phyloP scores from a whole-genome alignment of 2,113 vertebrate species.

The Halichoeres trimaculatus region DNA sequence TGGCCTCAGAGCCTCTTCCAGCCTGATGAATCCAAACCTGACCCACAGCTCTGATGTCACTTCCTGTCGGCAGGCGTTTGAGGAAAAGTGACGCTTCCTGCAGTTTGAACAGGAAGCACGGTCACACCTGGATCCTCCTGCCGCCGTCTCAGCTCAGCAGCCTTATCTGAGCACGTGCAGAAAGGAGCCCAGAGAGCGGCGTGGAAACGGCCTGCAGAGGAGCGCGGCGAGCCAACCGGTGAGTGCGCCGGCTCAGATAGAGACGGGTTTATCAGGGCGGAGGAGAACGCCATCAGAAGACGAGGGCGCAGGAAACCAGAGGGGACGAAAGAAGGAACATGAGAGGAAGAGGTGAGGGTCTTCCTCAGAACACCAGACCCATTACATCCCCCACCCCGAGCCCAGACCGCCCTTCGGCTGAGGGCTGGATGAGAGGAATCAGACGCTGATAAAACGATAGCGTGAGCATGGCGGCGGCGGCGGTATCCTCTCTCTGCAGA shows the following conservation, averaged over 20 bases:
- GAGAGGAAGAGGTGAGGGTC: conserved; percentile 27
- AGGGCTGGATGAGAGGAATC: conserved; percentile 32
- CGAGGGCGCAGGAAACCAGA: conserved; percentile 16
- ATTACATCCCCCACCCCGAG: conserved; percentile 31
- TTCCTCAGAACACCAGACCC: conserved; percentile 27
- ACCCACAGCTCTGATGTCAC: too few species aligned
- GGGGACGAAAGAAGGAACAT: neutral
- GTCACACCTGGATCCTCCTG: conserved; percentile 13
- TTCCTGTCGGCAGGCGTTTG: too few species aligned
- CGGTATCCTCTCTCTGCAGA: conserved; percentile 62
- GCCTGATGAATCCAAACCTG: too few species aligned
- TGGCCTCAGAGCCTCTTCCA: too few species aligned
- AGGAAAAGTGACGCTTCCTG: too few species aligned
- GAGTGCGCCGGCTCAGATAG: too few species aligned
- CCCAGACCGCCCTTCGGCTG: conserved; percentile 23
- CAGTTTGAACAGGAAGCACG: neutral
- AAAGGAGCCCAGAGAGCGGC: conserved; percentile 53
- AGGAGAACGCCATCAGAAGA: conserved; percentile 44
- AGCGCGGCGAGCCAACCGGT: too few species aligned
- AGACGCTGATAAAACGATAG: conserved; percentile 58
- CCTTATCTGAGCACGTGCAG: conserved; percentile 67
- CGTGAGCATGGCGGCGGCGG: neutral
- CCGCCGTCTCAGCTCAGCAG: conserved; percentile 43
- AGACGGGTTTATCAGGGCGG: conserved; percentile 47
- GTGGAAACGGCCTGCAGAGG: conserved; percentile 45